These are phyloP conservation scores for Calephelis nemesis DNA, from an alignment of 1,140 invertebrate genomes.

Conservation along the genomic window DNA sequence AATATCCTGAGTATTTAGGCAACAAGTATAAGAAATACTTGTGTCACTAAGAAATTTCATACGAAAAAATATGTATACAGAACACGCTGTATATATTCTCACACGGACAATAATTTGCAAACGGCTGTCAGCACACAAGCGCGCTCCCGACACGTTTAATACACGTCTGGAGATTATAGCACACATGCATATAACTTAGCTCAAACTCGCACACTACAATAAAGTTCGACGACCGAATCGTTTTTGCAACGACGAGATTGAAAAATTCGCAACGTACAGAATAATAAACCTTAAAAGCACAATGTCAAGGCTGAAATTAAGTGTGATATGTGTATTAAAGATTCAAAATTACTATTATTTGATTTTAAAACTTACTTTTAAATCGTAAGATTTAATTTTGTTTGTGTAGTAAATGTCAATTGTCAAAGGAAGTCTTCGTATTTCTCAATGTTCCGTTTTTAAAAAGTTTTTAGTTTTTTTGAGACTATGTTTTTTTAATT, in stretches of 20 bases:
- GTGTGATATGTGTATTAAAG: neutral
- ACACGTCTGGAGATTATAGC: slow-evolving; percentile 7
- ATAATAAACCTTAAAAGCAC: neutral
- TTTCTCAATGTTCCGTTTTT: slow-evolving; percentile 3
- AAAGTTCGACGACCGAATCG: slow-evolving; percentile 8
- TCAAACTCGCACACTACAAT: neutral
- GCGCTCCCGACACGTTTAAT: neutral
- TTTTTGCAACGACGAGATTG: slow-evolving; percentile 12
- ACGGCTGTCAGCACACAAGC: neutral
- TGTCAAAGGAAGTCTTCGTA: slow-evolving; percentile 8
- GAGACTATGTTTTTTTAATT: neutral
- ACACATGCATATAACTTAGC: neutral
- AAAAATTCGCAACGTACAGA: neutral
- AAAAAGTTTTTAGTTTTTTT: slow-evolving; percentile 6
- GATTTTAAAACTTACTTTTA: neutral
- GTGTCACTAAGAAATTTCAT: too few relatives aligned
- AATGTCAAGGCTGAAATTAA: neutral
- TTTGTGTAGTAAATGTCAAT: neutral
- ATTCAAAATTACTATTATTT: neutral
- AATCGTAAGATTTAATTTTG: neutral
- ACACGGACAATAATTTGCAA: neutral
- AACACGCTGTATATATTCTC: slow-evolving; percentile 1
- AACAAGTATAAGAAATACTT: too few relatives aligned
- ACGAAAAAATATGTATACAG: too few relatives aligned
- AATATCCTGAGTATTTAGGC: too few relatives aligned